Base-by-base conservation (phyloP, 2,888 invertebrate species). In the Pelosia muscerda region DNA sequence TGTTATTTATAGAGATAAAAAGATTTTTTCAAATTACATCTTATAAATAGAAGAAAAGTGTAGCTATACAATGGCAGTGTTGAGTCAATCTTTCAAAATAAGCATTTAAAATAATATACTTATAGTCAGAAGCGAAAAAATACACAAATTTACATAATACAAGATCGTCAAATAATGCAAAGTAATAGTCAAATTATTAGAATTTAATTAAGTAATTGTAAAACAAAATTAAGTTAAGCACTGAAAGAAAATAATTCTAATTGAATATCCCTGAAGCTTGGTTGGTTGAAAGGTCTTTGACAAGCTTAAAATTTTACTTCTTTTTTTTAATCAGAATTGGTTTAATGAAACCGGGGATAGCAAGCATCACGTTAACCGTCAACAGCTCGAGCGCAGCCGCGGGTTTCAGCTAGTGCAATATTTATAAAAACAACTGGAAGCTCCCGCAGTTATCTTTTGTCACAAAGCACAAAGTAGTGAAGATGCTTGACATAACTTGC, bases 11-110 rank as follows among this genome's bases (percentile, higher is more conserved):
- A 31, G 31, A 38, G n/a, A 5, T 11, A 2, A 31, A 19, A 34
- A 19, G 15, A 42, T 42, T 49, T n/a, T 58, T 60, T 65, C 28
- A 64, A 58, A 65, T 55, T 63, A 53, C 58, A 56, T 67, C 66
- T 78, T 78, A 78, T 78, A 81, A 81, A 81, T 82, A 77, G 56
- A 65, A 72, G 66, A 73, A 76, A 61, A 66, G 72, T 73, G 68
- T 76, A 79, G 75, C 83, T 84, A 82, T 81, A 86, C 83, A 86
- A 86, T 87, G 87, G 87, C 87, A 87, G 87, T 81, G 81, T 74
- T n/a, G n/a, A n/a, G n/a, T n/a, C n/a, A n/a, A n/a, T n/a, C n/a
- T n/a, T n/a, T n/a, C n/a, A n/a, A n/a, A n/a, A n/a, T n/a, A n/a
- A n/a, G n/a, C n/a, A n/a, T n/a, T n/a, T n/a, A n/a, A 28, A 6